Evolutionary conservation across 2,113 vertebrate genomes (phyloP).

Genomic region (western clawed frog (Xenopus tropicalis)): DNA sequence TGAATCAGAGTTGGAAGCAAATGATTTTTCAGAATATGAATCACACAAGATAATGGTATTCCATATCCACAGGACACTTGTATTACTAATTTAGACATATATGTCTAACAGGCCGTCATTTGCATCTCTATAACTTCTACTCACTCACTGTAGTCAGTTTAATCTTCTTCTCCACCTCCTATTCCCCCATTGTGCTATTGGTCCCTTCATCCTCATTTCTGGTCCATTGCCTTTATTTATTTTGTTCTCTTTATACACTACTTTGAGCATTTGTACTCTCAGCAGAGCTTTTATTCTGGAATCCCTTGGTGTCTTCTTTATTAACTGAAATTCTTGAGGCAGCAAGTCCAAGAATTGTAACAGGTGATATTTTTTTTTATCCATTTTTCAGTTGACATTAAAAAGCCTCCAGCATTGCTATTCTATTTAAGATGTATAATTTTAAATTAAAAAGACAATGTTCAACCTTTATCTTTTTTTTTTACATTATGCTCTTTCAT

Average conservation of each 20-base stretch:
- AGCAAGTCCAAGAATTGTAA: conserved; percentile 41
- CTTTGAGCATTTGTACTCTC: conserved; percentile 40
- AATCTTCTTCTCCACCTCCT: conserved; percentile 15
- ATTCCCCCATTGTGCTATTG: conserved; percentile 21
- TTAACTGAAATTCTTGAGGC: conserved; percentile 53
- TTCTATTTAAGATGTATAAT: neutral
- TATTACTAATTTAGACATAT: conserved; percentile 2
- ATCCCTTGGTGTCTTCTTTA: conserved; percentile 46
- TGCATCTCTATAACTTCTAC: neutral
- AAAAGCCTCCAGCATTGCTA: conserved; percentile 2
- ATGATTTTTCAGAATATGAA: conserved; percentile 5
- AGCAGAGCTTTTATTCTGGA: conserved; percentile 46
- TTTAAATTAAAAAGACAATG: neutral
- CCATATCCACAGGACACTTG: conserved; percentile 1
- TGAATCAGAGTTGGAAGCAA: neutral
- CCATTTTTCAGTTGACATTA: neutral
- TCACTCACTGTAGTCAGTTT: conserved; percentile 18
- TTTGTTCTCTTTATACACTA: conserved; percentile 1
- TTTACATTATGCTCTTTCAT: neutral
- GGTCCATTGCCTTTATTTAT: conserved; percentile 30
- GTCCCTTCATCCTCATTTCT: conserved; percentile 5
- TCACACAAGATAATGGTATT: neutral
- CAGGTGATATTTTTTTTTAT: conserved; percentile 25
- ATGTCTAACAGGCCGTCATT: neutral
- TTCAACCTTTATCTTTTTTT: neutral